Base-by-base conservation (phyloP, 2,797 vertebrate species). In the Lutjanus argentimaculatus region DNA sequence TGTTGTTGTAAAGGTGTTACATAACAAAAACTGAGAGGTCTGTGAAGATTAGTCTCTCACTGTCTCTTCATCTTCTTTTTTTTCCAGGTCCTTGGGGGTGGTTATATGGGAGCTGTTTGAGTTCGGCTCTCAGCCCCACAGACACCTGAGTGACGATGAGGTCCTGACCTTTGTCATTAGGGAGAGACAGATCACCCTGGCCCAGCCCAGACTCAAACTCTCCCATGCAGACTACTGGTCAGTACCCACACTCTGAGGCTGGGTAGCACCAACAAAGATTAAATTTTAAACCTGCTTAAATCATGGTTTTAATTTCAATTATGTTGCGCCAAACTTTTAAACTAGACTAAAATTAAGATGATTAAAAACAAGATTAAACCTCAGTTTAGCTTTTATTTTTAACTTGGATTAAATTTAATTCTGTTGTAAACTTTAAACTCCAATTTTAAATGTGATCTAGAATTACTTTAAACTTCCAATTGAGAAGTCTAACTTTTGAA, bases 61-160 rank as follows among this genome's bases (percentile, higher is more conserved):
- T n/a, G 14, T 66, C 58, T 67, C 56, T 56, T 14, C 74, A 22
- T 80, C 9, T 82, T 55, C 46, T 69, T 72, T 66, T 43, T 71
- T 56, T 53, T 73, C 0, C 93, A 99, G 97, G 97, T 98, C 97
- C 22, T 91, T 99, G 77, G 97, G 97, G 61, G 97, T 99, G 85
- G 97, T 98, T 72, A 97, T 99, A 64, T 99, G 97, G 97, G 97
- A 99, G 89, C 95, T 99, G 67, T 98, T 98, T 93, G 97, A 99
- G 85, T 98, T 98, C 77, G 97, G 97, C 72, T 96, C 96, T 42
- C 97, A 99, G 89, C 97, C 97, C 36, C 98, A 99, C 91, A 95
- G 97, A 76, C 97, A 99, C 89, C 95, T 99, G 49, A 97, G 97
- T 0, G 97, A 99, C 1, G 97, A 98, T 76, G 97, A 99, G 81